Evolutionary conservation across 2,888 invertebrate species (phyloP), one percentile per base, ranked within the genome.

Genomic region (Petrolisthes cinctipes): DNA sequence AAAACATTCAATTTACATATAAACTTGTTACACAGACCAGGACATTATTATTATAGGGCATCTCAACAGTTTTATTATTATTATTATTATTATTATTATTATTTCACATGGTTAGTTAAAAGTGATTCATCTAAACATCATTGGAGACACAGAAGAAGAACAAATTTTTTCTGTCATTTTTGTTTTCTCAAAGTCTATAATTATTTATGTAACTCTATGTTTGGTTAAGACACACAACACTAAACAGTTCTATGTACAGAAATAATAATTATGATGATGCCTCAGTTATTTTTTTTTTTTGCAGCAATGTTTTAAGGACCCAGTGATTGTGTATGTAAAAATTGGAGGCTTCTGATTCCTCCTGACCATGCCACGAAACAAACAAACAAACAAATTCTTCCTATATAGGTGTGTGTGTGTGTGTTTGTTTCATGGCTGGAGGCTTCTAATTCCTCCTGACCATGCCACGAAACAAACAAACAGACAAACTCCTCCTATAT

Each of bases 171-270:
- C 37, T 37, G 1, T 37, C 37, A 37, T 37, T 37, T 37, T 37
- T 37, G 37, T 37, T 37, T 37, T 37, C 37, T 37, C 37, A 0
- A 37, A 37, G 37, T 37, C 37, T 37, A 2, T 37, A 37, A 1
- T 0, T 37, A 37, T 78, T 79, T 86, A 85, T 66, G 56, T 84
- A 79, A 56, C 56, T 76, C 83, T 86, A 83, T 54, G 78, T 37
- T 1, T 37, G 37, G 37, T 37, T 37, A 37, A 37, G 82, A 86
- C 86, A 83, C 83, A 57, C 83, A 83, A 86, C 86, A 86, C 71
- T 83, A 86, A 86, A 86, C 83, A 83, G 86, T 75, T 76, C 82
- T 86, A 86, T 86, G 82, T 86, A 86, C 86, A 86, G 78, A 86
- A 86, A 78, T 37, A 37, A 37, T 37, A 1, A 37, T 37, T 2